Base-by-base conservation (phyloP, 1,140 invertebrate species). In the Drosophila bocqueti region DNA sequence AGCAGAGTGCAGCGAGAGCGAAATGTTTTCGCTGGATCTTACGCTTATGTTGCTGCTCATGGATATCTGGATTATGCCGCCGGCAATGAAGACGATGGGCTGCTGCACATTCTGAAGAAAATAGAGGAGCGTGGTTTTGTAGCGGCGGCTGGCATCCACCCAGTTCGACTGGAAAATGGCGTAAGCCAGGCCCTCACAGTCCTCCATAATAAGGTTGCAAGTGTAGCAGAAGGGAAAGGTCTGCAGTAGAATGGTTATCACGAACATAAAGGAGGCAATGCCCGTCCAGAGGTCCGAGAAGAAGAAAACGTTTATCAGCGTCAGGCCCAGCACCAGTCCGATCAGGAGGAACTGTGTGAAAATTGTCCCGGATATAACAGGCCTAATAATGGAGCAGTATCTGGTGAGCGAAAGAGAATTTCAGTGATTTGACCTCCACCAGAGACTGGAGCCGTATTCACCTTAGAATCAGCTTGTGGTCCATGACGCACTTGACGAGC, bases 21-120 rank as follows among this genome's bases (percentile, higher is more conserved):
- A 34, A 36, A 15, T 66, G 21, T 11, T 31, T 59, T 29, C 13
- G 15, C 18, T 15, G 36, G 18, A 26, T 71, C 84, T 89, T 75
- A 89, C 84, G 69, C 77, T 89, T 34, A 89, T 89, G 59, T 89
- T 89, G 63, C 80, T 89, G 77, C 81, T 83, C 80, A 89, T 89
- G 24, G 84, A 84, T 67, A 89, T 89, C 47, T 62, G 84, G 78
- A 89, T 69, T 57, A 89, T 89, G 54, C 84, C 84, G 45, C 81
- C 80, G 50, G 84, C 84, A 40, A 81, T 81, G 21, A 89, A 89
- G 3, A 68, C 55, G 52, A 89, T 89, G 42, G 84, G 84, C 69
- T 79, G 68, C 74, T 89, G 84, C 21, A 84, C 84, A 59, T 89
- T 89, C 49, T 89, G 84, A 10, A 89, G 80, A 45, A 89, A 89